Evolutionary conservation across 2,888 invertebrate species (phyloP).

Genomic region (Polia nebulosa): DNA sequence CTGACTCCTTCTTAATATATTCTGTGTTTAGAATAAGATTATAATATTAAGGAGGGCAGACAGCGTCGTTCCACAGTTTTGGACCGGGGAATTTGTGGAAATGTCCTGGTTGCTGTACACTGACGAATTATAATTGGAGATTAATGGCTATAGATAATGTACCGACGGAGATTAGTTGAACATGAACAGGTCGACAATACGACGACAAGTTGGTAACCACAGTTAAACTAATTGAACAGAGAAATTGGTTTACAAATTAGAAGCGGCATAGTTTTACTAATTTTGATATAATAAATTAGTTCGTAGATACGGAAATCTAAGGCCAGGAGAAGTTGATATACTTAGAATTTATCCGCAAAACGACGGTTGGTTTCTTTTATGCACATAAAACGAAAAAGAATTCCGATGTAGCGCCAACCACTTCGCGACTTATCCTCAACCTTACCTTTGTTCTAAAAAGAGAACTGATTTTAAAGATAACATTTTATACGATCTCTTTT

Average conservation of each 20-base stretch:
- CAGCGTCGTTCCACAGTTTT: slow-evolving; percentile 71
- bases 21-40: slow-evolving; percentile 90
- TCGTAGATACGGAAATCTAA: not conserved
- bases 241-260: slow-evolving; percentile 43
- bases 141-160: slow-evolving; percentile 68
- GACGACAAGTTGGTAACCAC: slow-evolving; percentile 48
- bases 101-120: slow-evolving; percentile 75
- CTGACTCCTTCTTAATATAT: slow-evolving; percentile 84
- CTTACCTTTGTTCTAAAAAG: slow-evolving; percentile 46
- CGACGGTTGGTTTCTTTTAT: not conserved
- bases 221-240: slow-evolving; percentile 56
- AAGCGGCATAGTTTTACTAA: not conserved
- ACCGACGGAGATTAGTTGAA: slow-evolving; percentile 50
- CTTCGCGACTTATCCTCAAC: slow-evolving; percentile 23
- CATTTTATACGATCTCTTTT: slow-evolving; percentile 48
- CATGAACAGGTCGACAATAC: slow-evolving; percentile 47
- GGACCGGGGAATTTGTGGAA: slow-evolving; percentile 74
- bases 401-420: slow-evolving; percentile 26
- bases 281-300: not conserved
- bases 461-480: slow-evolving; percentile 58
- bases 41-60: slow-evolving; percentile 86
- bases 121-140: slow-evolving; percentile 87
- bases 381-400: slow-evolving; percentile 6
- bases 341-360: slow-evolving; percentile 14
- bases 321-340: not conserved